Conservation (phyloP, 2,888 invertebrate genomes). For the Melanargia galathea region DNA sequence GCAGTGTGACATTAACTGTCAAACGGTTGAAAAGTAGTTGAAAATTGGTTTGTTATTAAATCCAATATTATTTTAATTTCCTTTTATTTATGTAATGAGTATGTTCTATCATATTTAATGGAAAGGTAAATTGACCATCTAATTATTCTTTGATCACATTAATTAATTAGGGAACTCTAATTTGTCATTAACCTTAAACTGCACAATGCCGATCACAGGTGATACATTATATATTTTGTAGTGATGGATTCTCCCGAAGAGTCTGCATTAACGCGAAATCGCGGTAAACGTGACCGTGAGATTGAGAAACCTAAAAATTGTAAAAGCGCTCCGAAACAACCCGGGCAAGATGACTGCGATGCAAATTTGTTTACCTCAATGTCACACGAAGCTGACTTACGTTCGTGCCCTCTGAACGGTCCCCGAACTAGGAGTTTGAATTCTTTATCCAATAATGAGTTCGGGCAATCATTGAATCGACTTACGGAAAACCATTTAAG, state of each 20-base stretch:
- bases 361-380: slow-evolving; percentile 65
- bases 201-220: slow-evolving; percentile 70
- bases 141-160: slow-evolving; percentile 2
- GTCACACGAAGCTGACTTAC: slow-evolving; percentile 56
- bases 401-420: slow-evolving; percentile 57
- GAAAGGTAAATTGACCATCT: neutral
- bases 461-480: slow-evolving; percentile 46
- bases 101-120: neutral
- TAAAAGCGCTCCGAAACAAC: slow-evolving; percentile 51
- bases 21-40: slow-evolving; percentile 21
- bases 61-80: neutral
- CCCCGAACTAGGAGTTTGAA: slow-evolving; percentile 47
- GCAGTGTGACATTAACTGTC: slow-evolving; percentile 23
- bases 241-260: slow-evolving; percentile 71
- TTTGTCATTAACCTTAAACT: slow-evolving; percentile 62
- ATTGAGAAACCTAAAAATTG: slow-evolving; percentile 54
- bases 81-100: neutral
- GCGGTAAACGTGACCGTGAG: slow-evolving; percentile 55
- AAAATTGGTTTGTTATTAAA: slow-evolving; percentile 16
- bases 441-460: slow-evolving; percentile 48
- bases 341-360: slow-evolving; percentile 53
- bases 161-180: slow-evolving; percentile 9
- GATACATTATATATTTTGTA: slow-evolving; percentile 56
- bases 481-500: slow-evolving; percentile 49
- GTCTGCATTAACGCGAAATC: slow-evolving; percentile 54